Evolutionary conservation across 1,140 invertebrate species (phyloP).

Genomic region (Ectropis grisescens): DNA sequence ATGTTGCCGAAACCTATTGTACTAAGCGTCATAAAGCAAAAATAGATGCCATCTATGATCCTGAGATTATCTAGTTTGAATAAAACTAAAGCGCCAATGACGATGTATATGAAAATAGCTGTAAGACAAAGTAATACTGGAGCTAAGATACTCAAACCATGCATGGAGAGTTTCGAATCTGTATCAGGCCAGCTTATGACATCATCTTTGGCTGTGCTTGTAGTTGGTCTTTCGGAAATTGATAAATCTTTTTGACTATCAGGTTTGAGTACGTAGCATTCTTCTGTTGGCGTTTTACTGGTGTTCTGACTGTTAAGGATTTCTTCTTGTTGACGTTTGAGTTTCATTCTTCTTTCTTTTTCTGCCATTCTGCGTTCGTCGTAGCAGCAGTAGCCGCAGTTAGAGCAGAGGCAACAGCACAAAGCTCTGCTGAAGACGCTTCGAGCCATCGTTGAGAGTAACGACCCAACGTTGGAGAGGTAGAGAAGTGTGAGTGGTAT

Average conservation of each 20-base stretch:
- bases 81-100: conserved; percentile 88
- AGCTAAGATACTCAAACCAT: conserved; percentile 82
- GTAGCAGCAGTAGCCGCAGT: conserved; percentile 89
- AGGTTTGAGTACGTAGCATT: conserved; percentile 79
- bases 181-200: conserved; percentile 71
- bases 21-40: conserved; percentile 94
- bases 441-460: conserved; percentile 87
- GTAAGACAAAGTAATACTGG: conserved; percentile 84
- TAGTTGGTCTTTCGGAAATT: conserved; percentile 51
- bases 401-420: conserved; percentile 87
- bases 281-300: conserved; percentile 71
- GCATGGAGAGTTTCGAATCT: conserved; percentile 81
- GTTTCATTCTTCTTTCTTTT: conserved; percentile 83
- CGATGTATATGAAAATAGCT: conserved; percentile 88
- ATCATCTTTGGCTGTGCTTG: conserved; percentile 57
- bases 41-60: conserved; percentile 91
- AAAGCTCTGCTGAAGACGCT: conserved; percentile 88
- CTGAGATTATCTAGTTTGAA: conserved; percentile 88
- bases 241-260: conserved; percentile 58
- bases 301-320: conserved; percentile 76
- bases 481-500: conserved; percentile 94
- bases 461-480: conserved; percentile 85
- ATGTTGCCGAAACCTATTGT: conserved; percentile 95
- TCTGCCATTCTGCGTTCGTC: conserved; percentile 88
- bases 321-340: conserved; percentile 84